These are phyloP conservation scores for Oscheius sp. DNA, from an alignment of 2,888 invertebrate genomes.

Conservation along the genomic window DNA sequence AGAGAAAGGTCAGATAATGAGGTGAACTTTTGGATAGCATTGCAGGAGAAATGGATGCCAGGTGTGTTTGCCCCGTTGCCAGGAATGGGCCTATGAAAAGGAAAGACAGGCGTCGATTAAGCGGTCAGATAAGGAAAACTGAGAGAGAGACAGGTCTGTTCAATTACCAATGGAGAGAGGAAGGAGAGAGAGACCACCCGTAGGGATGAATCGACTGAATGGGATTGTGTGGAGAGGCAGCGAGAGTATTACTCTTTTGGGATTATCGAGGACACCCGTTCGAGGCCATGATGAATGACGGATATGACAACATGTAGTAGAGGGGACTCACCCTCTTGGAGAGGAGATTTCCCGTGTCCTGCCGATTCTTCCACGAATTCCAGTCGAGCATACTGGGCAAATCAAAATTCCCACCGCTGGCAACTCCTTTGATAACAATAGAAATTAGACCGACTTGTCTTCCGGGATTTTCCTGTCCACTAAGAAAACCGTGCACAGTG, in stretches of 20 bases:
- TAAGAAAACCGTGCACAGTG: conserved; percentile 50
- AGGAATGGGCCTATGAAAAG: too few species aligned
- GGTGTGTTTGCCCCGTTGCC: too few species aligned
- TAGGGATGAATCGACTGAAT: too few species aligned
- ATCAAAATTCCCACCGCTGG: not conserved
- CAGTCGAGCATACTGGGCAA: conserved; percentile 8
- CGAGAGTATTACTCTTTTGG: too few species aligned
- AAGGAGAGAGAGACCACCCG: too few species aligned
- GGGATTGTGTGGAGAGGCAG: too few species aligned
- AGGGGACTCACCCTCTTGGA: not conserved
- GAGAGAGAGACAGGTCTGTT: not conserved
- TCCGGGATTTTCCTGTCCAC: conserved; percentile 44
- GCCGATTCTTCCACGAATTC: not conserved
- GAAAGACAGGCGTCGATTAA: conserved; percentile 4
- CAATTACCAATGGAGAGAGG: too few species aligned
- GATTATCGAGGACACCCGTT: too few species aligned
- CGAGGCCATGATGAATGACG: too few species aligned
- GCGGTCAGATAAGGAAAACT: conserved; percentile 4
- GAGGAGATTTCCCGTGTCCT: not conserved
- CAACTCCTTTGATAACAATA: conserved; percentile 44
- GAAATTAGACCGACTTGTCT: conserved; percentile 49
- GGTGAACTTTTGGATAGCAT: too few species aligned
- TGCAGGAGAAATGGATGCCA: too few species aligned
- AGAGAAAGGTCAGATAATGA: too few species aligned
- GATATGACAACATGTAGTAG: conserved; percentile 3